Evolutionary conservation across 2,113 vertebrate genomes (phyloP), one percentile per base, ranked within the genome.

Genomic region (Argyrosomus japonicus): DNA sequence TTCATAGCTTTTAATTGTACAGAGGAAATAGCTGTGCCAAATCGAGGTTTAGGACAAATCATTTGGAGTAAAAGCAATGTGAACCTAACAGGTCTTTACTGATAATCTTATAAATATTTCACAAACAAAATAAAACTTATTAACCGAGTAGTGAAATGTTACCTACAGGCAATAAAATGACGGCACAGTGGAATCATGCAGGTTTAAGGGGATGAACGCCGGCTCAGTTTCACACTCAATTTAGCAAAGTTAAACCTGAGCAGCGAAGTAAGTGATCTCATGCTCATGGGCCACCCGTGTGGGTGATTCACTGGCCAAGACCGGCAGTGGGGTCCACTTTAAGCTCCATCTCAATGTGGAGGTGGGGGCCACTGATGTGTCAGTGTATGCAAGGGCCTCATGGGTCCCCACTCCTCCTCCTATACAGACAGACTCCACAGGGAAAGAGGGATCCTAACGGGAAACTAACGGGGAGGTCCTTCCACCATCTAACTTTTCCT

Each of bases 401-500:
- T 29, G 56, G 43, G 60, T 71, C 60, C 65, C 53, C 62, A 74
- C n/a, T 70, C 54, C 64, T 70, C 29, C 73, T 58, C 17, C 48
- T 12, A 40, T 32, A 48, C 7, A 78, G 63, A 73, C 43, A 50
- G 21, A 73, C 48, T 70, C 36, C 45, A 68, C 25, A 27, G 23
- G 54, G 13, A 50, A 25, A 71, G 62, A 74, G 68, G 65, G 71
- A 79, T 68, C 12, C 71, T 54, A 43, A 50, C 69, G 72, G 73
- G 71, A 40, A 40, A 32, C 68, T 65, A 81, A 85, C 13, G 40
- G 77, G 82, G 83, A 90, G 89, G 79, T 86, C 87, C 84, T 73
- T 78, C 61, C 85, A 61, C 85, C 85, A 86, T 76, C 64, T 87
- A 79, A 63, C 87, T 78, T 88, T 89, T 86, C 81, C 88, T 89